Percentiles rank a stretch among this genome's conserved stretches.
These are phyloP conservation scores for Pristionchus pacificus DNA, from an alignment of 1,140 invertebrate genomes.

Conservation along the genomic window DNA sequence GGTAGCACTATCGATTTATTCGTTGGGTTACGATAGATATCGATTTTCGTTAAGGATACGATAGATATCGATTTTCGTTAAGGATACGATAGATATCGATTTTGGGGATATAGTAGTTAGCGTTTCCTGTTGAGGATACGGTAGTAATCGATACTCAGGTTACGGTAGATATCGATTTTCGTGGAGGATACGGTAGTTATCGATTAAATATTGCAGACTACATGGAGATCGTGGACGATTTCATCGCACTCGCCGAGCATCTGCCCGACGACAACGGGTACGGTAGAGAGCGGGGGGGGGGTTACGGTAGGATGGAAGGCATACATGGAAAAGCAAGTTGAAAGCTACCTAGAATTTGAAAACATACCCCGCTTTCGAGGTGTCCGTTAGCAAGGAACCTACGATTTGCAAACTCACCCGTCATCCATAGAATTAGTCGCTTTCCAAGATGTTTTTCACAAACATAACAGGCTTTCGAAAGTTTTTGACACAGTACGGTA, in stretches of 20 bases:
- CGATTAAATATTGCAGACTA: neutral
- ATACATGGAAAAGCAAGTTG: too few relatives aligned
- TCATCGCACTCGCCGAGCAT: neutral
- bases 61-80: neutral
- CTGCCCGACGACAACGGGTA: neutral
- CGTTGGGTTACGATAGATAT: too few relatives aligned
- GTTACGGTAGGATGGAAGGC: neutral
- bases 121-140: neutral
- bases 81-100: neutral
- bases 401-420: too few relatives aligned
- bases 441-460: too few relatives aligned
- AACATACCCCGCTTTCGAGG: too few relatives aligned
- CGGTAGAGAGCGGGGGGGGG: neutral
- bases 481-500: too few relatives aligned
- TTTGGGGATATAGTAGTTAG: neutral
- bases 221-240: neutral
- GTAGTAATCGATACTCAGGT: neutral
- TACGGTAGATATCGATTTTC: neutral
- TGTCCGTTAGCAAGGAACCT: too few relatives aligned
- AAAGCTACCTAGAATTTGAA: too few relatives aligned
- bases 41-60: neutral
- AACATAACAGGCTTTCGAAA: too few relatives aligned
- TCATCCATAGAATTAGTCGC: too few relatives aligned
- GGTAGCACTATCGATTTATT: too few relatives aligned
- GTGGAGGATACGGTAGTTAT: neutral